phyloP scores from a whole-genome alignment of 2,888 invertebrate species.

The Hipparchia sbordonii region DNA sequence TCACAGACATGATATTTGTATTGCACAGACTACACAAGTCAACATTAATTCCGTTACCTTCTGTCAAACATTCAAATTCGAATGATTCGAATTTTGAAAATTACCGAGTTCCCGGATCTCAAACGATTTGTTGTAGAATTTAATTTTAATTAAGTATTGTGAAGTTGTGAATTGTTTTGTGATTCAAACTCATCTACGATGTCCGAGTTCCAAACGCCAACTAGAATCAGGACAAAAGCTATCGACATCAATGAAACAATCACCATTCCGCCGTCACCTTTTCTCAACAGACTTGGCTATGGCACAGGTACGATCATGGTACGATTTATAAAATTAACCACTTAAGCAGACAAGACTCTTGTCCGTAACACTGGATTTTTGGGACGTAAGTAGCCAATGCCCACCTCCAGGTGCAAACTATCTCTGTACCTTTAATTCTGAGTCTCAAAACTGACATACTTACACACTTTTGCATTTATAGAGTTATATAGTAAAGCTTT shows the following conservation, averaged over 20 bases:
- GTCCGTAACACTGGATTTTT: too few relatives aligned
- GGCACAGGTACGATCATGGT: constrained; percentile 87
- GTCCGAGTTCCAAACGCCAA: constrained; percentile 68
- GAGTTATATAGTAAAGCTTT: too few relatives aligned
- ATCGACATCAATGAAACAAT: constrained; percentile 57
- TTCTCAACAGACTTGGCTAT: constrained; percentile 87
- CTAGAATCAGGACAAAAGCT: constrained; percentile 61
- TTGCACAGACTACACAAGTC: background rate
- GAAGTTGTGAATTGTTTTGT: constrained; percentile 6
- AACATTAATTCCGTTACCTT: background rate
- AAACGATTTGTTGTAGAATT: background rate
- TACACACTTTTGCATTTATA: too few relatives aligned
- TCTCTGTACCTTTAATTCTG: too few relatives aligned
- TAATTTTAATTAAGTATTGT: background rate
- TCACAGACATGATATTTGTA: too few relatives aligned
- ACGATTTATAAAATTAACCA: constrained; percentile 25
- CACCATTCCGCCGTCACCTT: constrained; percentile 88
- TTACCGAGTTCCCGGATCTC: background rate
- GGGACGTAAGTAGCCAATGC: too few relatives aligned
- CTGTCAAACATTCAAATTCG: constrained; percentile 4
- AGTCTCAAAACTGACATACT: too few relatives aligned
- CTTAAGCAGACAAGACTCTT: too few relatives aligned
- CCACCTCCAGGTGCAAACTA: too few relatives aligned
- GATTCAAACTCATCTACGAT: constrained; percentile 26
- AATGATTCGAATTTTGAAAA: background rate